Evolutionary conservation across 1,140 invertebrate species (phyloP).

Genomic region (Drosophila quadrilineata): DNA sequence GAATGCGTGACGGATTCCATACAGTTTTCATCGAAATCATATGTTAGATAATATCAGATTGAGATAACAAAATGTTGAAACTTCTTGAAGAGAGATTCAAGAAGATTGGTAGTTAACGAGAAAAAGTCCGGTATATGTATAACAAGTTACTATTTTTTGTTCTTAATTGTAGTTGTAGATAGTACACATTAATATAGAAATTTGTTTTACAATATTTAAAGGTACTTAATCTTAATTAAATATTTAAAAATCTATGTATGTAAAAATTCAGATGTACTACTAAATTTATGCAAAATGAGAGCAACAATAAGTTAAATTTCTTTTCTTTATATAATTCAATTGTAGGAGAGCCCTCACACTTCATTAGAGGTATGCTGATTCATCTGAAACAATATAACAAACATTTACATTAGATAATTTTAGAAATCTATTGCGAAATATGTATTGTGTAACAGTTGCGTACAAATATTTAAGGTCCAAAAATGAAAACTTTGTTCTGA

Average conservation of each 20-base stretch:
- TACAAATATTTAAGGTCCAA: too few species aligned
- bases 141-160: conserved; percentile 28
- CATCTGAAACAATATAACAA: conserved; percentile 45
- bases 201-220: conserved; percentile 59
- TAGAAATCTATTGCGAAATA: too few species aligned
- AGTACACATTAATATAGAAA: conserved; percentile 48
- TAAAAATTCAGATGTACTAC: conserved; percentile 71
- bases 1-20: too few species aligned
- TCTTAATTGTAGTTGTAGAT: conserved; percentile 9
- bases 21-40: too few species aligned
- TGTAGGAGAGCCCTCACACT: conserved; percentile 57
- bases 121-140: too few species aligned
- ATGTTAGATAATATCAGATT: too few species aligned
- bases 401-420: neutral
- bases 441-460: too few species aligned
- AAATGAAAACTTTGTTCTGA: too few species aligned
- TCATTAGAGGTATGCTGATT: conserved; percentile 72
- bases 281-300: conserved; percentile 64
- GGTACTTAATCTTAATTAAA: conserved; percentile 71
- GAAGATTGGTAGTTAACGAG: conserved; percentile 5
- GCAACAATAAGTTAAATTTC: conserved; percentile 57
- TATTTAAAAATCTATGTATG: conserved; percentile 64
- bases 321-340: conserved; percentile 64
- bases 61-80: too few species aligned
- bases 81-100: too few species aligned